Evolutionary conservation across 2,797 vertebrate genomes (phyloP).

Genomic region (Siniperca scherzeri): DNA sequence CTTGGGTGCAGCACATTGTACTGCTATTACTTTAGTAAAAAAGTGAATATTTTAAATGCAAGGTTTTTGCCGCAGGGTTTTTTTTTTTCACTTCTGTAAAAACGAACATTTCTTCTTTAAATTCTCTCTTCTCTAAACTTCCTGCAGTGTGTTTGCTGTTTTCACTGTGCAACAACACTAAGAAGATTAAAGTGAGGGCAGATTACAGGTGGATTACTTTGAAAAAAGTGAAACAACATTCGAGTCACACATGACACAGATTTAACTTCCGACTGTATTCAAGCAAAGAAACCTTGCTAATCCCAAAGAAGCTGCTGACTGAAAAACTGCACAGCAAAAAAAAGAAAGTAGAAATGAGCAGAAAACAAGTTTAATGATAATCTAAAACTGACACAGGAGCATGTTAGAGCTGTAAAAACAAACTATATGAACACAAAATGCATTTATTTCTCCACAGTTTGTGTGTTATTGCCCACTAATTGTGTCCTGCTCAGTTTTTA

Average conservation of each 20-base stretch:
- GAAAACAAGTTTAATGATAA: background rate
- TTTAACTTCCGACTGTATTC: constrained; percentile 6
- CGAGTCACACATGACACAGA: constrained; percentile 2
- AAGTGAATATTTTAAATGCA: background rate
- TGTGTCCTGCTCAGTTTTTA: background rate
- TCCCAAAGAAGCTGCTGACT: background rate
- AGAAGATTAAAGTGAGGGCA: constrained; percentile 42
- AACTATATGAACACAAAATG: background rate
- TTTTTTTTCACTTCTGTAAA: background rate
- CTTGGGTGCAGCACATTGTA: too few species aligned
- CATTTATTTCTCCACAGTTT: background rate
- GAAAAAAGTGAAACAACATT: constrained; percentile 32
- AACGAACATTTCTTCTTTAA: background rate
- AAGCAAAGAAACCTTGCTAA: background rate
- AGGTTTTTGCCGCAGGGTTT: background rate
- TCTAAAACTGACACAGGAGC: background rate
- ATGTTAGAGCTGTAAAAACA: background rate
- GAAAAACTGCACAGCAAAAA: background rate
- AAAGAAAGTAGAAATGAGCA: background rate
- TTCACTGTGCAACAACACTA: constrained; percentile 16
- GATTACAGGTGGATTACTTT: constrained; percentile 63
- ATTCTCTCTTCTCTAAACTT: constrained; percentile 3
- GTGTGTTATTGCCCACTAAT: background rate
- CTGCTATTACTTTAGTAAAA: too few species aligned
- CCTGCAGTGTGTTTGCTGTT: constrained; percentile 16